Evolutionary conservation across 2,113 vertebrate genomes (phyloP).

Genomic region (Osmerus eperlanus): DNA sequence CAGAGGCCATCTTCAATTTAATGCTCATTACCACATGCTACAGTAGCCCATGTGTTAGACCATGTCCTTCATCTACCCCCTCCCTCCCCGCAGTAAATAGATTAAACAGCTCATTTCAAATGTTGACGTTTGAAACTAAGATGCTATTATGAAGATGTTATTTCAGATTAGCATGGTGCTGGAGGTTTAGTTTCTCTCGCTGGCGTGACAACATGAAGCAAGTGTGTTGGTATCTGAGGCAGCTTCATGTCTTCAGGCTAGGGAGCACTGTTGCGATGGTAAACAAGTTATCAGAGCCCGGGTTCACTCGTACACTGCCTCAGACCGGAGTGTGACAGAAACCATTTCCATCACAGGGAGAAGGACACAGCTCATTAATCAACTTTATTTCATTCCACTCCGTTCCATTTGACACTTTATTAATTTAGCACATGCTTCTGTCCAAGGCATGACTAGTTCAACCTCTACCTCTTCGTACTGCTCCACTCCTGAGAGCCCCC

Average conservation of each 20-base stretch:
- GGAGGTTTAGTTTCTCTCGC: conserved; percentile 18
- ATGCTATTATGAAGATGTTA: conserved; percentile 26
- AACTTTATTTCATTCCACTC: not conserved
- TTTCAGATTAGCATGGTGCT: conserved; percentile 27
- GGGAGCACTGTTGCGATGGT: conserved; percentile 18
- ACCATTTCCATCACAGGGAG: not conserved
- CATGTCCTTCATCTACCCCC: not conserved
- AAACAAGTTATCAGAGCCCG: conserved; percentile 32
- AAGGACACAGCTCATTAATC: not conserved
- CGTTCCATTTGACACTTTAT: not conserved
- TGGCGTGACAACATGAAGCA: conserved; percentile 16
- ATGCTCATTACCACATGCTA: conserved; percentile 1
- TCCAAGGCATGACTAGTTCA: no score
- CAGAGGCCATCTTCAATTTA: not conserved
- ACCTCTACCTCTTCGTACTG: no score
- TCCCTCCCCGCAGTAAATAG: conserved; percentile 19
- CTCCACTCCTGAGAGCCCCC: not conserved
- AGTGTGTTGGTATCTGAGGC: conserved; percentile 20
- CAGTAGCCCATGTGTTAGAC: not conserved
- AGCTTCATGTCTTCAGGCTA: conserved; percentile 33
- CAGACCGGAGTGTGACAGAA: conserved; percentile 1
- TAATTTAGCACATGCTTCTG: not conserved
- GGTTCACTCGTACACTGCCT: not conserved
- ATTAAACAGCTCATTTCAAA: conserved; percentile 37
- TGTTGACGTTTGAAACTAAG: conserved; percentile 28